phyloP scores from a whole-genome alignment of 2,113 vertebrate species.

The Stegastes partitus region DNA sequence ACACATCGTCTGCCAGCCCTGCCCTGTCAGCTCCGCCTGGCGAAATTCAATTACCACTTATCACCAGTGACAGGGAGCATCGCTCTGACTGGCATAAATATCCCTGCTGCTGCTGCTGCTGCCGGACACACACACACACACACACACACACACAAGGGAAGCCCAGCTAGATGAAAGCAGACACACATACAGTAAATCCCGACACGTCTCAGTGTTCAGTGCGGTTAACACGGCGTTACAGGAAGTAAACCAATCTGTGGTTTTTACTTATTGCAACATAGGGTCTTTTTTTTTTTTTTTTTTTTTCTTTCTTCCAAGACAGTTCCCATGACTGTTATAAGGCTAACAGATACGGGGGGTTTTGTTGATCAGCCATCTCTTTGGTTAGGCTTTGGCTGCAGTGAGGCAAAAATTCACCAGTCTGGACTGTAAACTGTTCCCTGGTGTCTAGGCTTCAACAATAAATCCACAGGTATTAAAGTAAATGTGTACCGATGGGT shows the following conservation, averaged over 20 bases:
- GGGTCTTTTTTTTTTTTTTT: neutral
- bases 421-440: too few relatives aligned
- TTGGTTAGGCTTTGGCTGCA: too few relatives aligned
- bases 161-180: slow-evolving; percentile 10
- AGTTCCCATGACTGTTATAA: neutral
- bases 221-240: neutral
- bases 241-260: neutral
- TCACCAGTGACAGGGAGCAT: slow-evolving; percentile 63
- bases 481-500: too few relatives aligned
- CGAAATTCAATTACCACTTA: slow-evolving; percentile 76
- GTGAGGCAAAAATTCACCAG: too few relatives aligned
- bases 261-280: slow-evolving; percentile 8
- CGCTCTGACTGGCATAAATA: slow-evolving; percentile 56
- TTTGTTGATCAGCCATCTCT: too few relatives aligned
- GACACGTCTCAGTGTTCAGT: neutral
- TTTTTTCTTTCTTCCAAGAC: neutral
- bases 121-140: slow-evolving; percentile 21
- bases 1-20: slow-evolving; percentile 32
- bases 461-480: too few relatives aligned
- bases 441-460: too few relatives aligned
- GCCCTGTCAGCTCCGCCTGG: slow-evolving; percentile 46
- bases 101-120: slow-evolving; percentile 2
- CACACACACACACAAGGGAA: slow-evolving; percentile 2
- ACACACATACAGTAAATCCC: neutral
- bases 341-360: too few relatives aligned